Evolutionary conservation across 2,113 vertebrate species (phyloP), one percentile per base, ranked within the genome.

Genomic region (Stegostoma tigrinum): DNA sequence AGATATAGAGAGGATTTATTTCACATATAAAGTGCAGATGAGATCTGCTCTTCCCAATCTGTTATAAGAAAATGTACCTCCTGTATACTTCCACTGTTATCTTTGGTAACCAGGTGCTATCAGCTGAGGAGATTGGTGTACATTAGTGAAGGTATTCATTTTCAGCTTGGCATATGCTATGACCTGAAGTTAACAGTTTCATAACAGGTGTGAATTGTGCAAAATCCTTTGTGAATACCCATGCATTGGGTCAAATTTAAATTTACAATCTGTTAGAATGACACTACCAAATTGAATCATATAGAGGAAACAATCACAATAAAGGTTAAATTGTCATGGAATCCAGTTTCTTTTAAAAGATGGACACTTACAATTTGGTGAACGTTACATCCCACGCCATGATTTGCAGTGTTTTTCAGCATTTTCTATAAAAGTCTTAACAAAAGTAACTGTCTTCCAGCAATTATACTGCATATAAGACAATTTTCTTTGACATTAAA

Each of bases 401-500:
- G 89, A 67, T 38, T n/a, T 93, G 17, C 61, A 93, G 17, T 93
- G 34, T 93, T 66, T 93, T 93, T 66, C 89, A 93, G 64, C 61
- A 66, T 67, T 93, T 93, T 66, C 89, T 61, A 34, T 64, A 61
- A 17, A 93, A 93, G 10, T 67, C 89, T 93, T 93, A 38, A 67
- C 34, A 93, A 61, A 93, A 93, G 67, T 93, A 93, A 61, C 89
- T 70, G 94, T 95, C 94, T 72, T 95, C 94, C 68, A 95, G 45
- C 94, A 95, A 95, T 95, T 70, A 72, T 75, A 52, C 67, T 30
- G 42, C 42, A 52, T 75, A 95, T 52, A 52, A 95, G 94, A 75
- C 67, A 45, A 95, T 95, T 95, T 95, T 95, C 67, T 72, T 19
- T 95, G 94, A 95, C 68, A 52, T 95, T 95, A 95, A 72, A 95